Evolutionary conservation across 92 coral and sea anemone species (phyloP).

Genomic region (Zoanthus sociatus): DNA sequence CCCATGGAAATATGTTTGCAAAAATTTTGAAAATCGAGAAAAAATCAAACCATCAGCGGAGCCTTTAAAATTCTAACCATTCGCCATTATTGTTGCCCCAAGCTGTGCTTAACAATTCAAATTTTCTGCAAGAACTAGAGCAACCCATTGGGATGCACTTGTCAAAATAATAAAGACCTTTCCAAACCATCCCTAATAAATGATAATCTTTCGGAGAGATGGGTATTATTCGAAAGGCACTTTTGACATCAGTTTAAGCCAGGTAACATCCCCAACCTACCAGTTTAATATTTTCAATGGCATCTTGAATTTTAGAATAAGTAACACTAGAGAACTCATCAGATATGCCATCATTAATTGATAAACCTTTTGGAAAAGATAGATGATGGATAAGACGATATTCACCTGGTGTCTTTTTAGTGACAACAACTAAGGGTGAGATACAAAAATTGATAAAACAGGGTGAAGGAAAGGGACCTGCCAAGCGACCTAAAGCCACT

Average conservation of each 20-base stretch:
- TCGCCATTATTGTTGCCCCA: too few relatives aligned
- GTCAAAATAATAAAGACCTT: constrained; percentile 43
- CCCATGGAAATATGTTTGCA: too few relatives aligned
- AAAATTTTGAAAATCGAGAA: too few relatives aligned
- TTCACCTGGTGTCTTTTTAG: constrained; percentile 68
- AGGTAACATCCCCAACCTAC: constrained; percentile 41
- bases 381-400: constrained; percentile 71
- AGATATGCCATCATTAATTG: constrained; percentile 68
- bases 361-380: constrained; percentile 63
- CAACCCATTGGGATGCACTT: too few relatives aligned
- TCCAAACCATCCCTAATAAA: constrained; percentile 55
- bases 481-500: constrained; percentile 53
- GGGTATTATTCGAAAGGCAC: constrained; percentile 53
- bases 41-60: too few relatives aligned
- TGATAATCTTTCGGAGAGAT: constrained; percentile 53
- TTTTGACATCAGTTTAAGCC: constrained; percentile 57
- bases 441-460: constrained; percentile 62
- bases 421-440: constrained; percentile 72
- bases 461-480: constrained; percentile 67
- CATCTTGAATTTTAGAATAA: constrained; percentile 36
- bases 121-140: too few relatives aligned
- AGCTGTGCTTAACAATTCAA: too few relatives aligned
- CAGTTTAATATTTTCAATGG: constrained; percentile 2
- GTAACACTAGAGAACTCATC: constrained; percentile 18
- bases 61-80: too few relatives aligned